These are phyloP conservation scores for Poeciliopsis retropinna DNA, from an alignment of 2,113 vertebrate genomes.

Conservation along the genomic window DNA sequence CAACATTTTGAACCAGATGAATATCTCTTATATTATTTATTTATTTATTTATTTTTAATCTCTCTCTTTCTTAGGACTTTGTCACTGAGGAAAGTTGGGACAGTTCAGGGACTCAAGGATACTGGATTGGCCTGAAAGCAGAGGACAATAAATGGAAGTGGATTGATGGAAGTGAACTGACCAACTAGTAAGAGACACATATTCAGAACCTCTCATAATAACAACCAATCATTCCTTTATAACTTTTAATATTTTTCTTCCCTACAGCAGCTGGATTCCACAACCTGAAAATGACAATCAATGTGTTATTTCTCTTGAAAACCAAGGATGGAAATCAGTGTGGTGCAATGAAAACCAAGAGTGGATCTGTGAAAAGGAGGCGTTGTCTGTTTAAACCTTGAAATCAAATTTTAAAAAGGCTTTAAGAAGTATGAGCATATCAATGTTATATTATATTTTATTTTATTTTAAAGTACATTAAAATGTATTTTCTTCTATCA, in stretches of 20 bases:
- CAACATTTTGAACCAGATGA: neutral
- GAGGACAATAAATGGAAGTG: conserved; percentile 33
- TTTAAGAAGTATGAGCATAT: neutral
- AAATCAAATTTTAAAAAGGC: neutral
- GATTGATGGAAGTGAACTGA: conserved; percentile 19
- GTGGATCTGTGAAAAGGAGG: conserved; percentile 30
- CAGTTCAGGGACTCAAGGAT: rapidly evolving
- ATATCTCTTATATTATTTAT: neutral
- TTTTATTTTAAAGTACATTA: neutral
- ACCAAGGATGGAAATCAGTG: neutral
- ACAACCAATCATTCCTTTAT: neutral
- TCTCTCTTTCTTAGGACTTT: neutral
- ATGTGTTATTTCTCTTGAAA: neutral
- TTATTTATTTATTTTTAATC: neutral
- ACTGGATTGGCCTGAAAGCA: conserved; percentile 50
- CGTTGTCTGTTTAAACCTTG: conserved; percentile 17
- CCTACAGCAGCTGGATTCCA: conserved; percentile 2
- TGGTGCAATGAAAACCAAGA: rapidly evolving
- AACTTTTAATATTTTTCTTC: neutral
- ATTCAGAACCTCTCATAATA: neutral
- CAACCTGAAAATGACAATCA: rapidly evolving
- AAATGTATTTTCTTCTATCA: neutral
- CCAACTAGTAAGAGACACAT: conserved; percentile 1
- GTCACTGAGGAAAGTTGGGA: rapidly evolving
- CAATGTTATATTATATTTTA: neutral